A percentile compares a stretch with the other conserved stretches of the same genome.
Conservation (phyloP, 1,140 invertebrate genomes). For the Whitmania pigra region DNA sequence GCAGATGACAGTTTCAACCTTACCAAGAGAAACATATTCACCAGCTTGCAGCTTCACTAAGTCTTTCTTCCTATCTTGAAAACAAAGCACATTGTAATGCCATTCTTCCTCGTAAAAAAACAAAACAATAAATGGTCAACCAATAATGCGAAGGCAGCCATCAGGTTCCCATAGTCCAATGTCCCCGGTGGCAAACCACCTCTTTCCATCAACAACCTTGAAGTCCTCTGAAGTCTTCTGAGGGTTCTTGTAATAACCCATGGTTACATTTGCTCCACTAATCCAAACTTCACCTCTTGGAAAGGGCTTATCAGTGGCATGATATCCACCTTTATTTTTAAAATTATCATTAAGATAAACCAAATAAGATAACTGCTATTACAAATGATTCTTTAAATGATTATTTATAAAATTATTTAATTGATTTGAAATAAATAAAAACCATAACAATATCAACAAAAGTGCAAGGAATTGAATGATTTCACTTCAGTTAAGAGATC, state of each 20-base stretch:
- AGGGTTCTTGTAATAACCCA: slow-evolving; percentile 84
- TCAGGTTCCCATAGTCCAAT: slow-evolving; percentile 83
- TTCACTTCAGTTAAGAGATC: too few species aligned
- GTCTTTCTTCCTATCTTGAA: slow-evolving; percentile 84
- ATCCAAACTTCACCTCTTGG: slow-evolving; percentile 85
- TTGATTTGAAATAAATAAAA: too few species aligned
- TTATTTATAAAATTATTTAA: too few species aligned
- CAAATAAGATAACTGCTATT: too few species aligned
- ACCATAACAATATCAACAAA: not conserved
- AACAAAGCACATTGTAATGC: not conserved
- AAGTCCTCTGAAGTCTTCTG: slow-evolving; percentile 85
- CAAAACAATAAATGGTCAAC: slow-evolving; percentile 45
- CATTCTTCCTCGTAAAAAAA: not conserved
- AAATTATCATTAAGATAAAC: not conserved
- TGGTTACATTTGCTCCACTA: slow-evolving; percentile 73
- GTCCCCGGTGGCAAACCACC: slow-evolving; percentile 85
- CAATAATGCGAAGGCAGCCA: slow-evolving; percentile 90
- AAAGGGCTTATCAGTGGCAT: slow-evolving; percentile 71
- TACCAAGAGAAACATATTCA: slow-evolving; percentile 87
- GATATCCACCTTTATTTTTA: slow-evolving; percentile 52
- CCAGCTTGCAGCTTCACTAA: slow-evolving; percentile 91
- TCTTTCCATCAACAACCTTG: slow-evolving; percentile 47
- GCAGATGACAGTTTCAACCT: slow-evolving; percentile 79
- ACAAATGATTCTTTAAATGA: too few species aligned
- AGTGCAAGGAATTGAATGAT: not conserved